Evolutionary conservation across 2,888 invertebrate species (phyloP), one percentile per base, ranked within the genome.

Genomic region (Venustoraphidia nigricollis): DNA sequence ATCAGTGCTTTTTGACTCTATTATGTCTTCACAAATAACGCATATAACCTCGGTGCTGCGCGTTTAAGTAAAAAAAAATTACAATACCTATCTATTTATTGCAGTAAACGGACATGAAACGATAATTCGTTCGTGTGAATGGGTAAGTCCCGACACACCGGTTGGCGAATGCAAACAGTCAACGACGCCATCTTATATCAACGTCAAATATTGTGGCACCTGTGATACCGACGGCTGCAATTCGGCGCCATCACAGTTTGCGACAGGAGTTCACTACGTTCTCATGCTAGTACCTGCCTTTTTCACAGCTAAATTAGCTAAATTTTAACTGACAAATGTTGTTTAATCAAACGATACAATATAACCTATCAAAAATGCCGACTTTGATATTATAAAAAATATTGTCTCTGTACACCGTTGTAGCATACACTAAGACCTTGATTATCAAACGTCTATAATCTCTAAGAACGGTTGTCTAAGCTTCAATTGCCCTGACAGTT

Each of bases 211-310:
- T 66, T 83, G 83, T 56, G 75, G 75, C 59, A 79, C 79, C 48
- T 83, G 83, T 60, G 77, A 79, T 49, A 72, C 72, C 35, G 81
- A 83, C 54, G 75, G 76, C 3, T 83, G 83, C 67, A 83, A 83
- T 58, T 69, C 73, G 2, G 76, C 76, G 3, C 61, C 69, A 3
- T 38, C 38, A 8, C n/a, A 14, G 27, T 42, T 42, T 42, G 13
- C 27, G n/a, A n/a, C 37, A 8, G 14, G 27, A 10, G 39, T 27
- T 8, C 45, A 38, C n/a, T 8, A 27, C 27, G 27, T 45, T 9
- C 17, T 37, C 45, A 17, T 39, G 17, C 9, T 38, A 38, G 38
- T 38, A n/a, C 13, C 39, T 8, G 45, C 45, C 2, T n/a, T 38
- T n/a, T 45, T 37, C 10, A 39, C 45, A 34, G 44, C 34, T 10